These are phyloP conservation scores for Boloria euphrosyne DNA, from an alignment of 2,888 invertebrate genomes.

Conservation along the genomic window DNA sequence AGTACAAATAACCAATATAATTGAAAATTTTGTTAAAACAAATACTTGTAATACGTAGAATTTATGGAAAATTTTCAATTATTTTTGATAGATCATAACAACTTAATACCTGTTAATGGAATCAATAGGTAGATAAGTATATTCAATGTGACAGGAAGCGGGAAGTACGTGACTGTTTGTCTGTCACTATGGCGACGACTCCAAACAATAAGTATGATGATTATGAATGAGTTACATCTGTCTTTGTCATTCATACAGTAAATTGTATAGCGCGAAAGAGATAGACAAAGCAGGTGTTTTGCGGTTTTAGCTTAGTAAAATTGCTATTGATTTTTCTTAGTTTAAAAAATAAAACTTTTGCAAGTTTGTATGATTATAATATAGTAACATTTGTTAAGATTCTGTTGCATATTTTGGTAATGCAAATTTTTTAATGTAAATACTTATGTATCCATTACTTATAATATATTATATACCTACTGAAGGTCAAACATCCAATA, in stretches of 20 bases:
- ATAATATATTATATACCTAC: too few relatives aligned
- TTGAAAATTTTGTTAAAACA: too few relatives aligned
- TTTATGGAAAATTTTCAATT: too few relatives aligned
- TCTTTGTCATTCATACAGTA: slow-evolving; percentile 40
- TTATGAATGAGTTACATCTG: slow-evolving; percentile 28
- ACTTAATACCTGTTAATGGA: not conserved
- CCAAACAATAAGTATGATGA: slow-evolving; percentile 35
- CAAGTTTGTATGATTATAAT: not conserved
- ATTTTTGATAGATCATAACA: too few relatives aligned
- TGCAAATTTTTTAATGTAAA: too few relatives aligned
- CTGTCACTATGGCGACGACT: slow-evolving; percentile 59
- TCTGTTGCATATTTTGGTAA: too few relatives aligned
- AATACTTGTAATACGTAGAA: too few relatives aligned
- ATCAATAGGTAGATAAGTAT: slow-evolving; percentile 14
- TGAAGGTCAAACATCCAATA: too few relatives aligned
- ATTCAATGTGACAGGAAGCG: slow-evolving; percentile 67
- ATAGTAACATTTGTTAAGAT: too few relatives aligned
- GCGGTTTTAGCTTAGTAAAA: slow-evolving; percentile 1
- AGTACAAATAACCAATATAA: too few relatives aligned
- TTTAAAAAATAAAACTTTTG: not conserved
- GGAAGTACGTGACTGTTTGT: slow-evolving; percentile 70
- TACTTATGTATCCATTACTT: too few relatives aligned
- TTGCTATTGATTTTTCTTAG: slow-evolving; percentile 8
- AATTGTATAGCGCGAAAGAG: slow-evolving; percentile 23
- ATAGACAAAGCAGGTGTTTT: slow-evolving; percentile 18